Evolutionary conservation across 1,140 invertebrate species (phyloP).

Genomic region (Achatina immaculata): DNA sequence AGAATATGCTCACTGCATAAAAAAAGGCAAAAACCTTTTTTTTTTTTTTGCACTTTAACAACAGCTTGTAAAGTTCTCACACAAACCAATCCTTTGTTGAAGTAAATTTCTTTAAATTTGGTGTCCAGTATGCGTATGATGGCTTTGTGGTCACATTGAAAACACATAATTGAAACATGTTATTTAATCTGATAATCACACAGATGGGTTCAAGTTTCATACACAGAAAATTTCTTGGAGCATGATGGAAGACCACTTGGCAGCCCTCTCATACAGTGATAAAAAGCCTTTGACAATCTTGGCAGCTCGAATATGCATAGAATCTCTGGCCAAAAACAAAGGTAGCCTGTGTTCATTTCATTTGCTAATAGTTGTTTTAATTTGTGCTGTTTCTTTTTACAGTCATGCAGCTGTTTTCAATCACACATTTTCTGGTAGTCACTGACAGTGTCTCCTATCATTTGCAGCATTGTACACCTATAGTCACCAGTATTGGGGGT

Average conservation of each 20-base stretch:
- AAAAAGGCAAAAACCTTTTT: no score
- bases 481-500: slow-evolving; percentile 23
- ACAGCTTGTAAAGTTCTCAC: no score
- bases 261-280: slow-evolving; percentile 18
- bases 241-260: slow-evolving; percentile 34
- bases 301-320: slow-evolving; percentile 34
- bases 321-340: slow-evolving; percentile 36
- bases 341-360: slow-evolving; percentile 3
- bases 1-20: no score
- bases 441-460: no score
- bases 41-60: no score
- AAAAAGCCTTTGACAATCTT: slow-evolving; percentile 25
- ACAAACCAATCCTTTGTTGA: no score
- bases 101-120: no score
- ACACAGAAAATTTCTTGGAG: slow-evolving; percentile 19
- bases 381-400: neutral
- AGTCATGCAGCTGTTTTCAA: no score
- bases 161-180: neutral
- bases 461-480: slow-evolving; percentile 19
- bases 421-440: no score
- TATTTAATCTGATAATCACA: neutral
- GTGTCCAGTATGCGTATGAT: no score
- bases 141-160: no score
- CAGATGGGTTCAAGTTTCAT: slow-evolving; percentile 12
- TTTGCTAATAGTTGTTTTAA: no score